Evolutionary conservation across 2,797 vertebrate species (phyloP).

Genomic region (Psittacula derbiana): DNA sequence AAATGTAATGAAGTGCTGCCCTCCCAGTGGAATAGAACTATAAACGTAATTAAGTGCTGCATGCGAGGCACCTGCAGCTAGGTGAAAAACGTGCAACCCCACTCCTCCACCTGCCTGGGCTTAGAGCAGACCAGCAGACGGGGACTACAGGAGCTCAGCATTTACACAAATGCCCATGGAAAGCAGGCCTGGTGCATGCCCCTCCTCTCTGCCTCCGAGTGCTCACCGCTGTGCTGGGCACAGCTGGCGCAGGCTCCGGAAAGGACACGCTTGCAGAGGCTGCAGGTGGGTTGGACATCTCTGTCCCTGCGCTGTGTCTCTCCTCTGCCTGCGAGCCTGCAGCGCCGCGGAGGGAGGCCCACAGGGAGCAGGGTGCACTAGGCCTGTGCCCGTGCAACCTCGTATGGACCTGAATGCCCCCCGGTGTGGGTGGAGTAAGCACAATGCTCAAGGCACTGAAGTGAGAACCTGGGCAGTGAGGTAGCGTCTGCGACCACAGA

Average conservation of each 20-base stretch:
- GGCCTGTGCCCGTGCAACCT: background rate
- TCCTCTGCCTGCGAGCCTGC: background rate
- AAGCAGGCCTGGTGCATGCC: background rate
- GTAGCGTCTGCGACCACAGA: slow-evolving; percentile 75
- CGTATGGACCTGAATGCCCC: background rate
- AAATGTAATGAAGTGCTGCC: background rate
- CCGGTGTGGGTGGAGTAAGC: background rate
- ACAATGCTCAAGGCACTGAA: slow-evolving; percentile 43
- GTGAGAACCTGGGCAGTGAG: slow-evolving; percentile 73
- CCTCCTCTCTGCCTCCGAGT: background rate
- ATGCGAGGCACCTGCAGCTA: background rate
- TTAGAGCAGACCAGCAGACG: background rate
- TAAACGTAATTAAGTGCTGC: background rate
- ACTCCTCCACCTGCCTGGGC: background rate
- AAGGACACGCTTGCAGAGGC: fast-evolving
- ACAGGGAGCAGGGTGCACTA: background rate
- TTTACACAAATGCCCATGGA: fast-evolving
- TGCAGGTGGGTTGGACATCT: background rate
- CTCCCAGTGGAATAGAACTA: background rate
- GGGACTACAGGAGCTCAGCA: background rate
- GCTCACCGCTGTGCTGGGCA: background rate
- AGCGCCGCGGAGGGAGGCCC: background rate
- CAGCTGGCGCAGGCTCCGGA: fast-evolving
- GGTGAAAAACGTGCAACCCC: background rate
- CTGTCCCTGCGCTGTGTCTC: background rate